Conservation (phyloP, 2,888 invertebrate species). For the Euclidia mi region DNA sequence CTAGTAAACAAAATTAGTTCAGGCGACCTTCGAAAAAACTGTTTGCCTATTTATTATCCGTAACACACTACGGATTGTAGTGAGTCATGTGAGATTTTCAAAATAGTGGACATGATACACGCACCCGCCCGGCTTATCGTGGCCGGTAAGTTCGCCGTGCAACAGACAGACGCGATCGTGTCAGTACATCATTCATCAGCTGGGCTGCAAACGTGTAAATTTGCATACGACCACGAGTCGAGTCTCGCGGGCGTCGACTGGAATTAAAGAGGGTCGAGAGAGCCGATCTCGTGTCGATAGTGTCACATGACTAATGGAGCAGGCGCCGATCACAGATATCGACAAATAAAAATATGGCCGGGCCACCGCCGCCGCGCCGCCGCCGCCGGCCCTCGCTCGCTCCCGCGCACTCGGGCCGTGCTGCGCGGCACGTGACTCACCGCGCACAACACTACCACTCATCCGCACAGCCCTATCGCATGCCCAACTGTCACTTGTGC, state of each 20-base stretch:
- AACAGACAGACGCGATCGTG: slow-evolving; percentile 60
- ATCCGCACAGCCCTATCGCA: slow-evolving; percentile 7
- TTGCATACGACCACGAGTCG: slow-evolving; percentile 78
- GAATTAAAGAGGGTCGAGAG: slow-evolving; percentile 82
- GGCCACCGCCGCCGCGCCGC: slow-evolving; percentile 68
- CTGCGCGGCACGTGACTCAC: background rate
- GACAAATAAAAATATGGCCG: slow-evolving; percentile 84
- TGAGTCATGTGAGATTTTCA: slow-evolving; percentile 46
- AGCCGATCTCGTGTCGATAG: slow-evolving; percentile 87
- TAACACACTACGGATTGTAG: slow-evolving; percentile 23
- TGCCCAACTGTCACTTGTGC: slow-evolving; percentile 14
- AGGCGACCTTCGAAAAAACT: slow-evolving; percentile 50
- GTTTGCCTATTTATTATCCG: slow-evolving; percentile 53
- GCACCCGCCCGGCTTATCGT: slow-evolving; percentile 46
- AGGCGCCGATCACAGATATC: slow-evolving; percentile 88
- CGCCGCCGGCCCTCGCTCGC: slow-evolving; percentile 39
- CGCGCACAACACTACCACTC: background rate
- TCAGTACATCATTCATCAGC: slow-evolving; percentile 85
- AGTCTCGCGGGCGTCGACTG: slow-evolving; percentile 77
- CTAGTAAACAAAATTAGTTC: slow-evolving; percentile 50
- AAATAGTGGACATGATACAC: slow-evolving; percentile 38
- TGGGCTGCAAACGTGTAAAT: slow-evolving; percentile 76
- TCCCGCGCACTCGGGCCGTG: slow-evolving; percentile 15
- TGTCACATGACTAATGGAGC: slow-evolving; percentile 90
- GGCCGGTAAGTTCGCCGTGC: slow-evolving; percentile 24